Evolutionary conservation across 2,888 invertebrate species (phyloP), one percentile per base, ranked within the genome.

Genomic region (Pandemis corylana): DNA sequence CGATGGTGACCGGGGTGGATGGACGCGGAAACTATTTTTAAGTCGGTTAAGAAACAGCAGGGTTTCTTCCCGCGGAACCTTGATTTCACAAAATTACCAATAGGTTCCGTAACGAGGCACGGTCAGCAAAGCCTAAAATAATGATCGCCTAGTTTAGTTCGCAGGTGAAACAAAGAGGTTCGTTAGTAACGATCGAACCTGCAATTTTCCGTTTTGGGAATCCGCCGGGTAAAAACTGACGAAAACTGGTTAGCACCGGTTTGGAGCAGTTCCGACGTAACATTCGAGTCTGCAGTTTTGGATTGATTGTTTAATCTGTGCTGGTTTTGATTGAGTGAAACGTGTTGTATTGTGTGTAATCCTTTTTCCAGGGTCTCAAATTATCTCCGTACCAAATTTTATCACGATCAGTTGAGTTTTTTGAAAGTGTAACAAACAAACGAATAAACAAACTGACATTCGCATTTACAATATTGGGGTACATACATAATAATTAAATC

Each of bases 151-250:
- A 76, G 77, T 75, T 72, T 64, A 68, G 77, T 78, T 78, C 78
- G 79, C 87, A 90, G 89, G 88, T 89, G 87, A 84, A 88, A 92
- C 92, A 93, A 92, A 90, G 90, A 86, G 88, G 83, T 92, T 93
- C 91, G 92, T 93, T 93, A 93, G 89, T 6, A 46, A 64, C 73
- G 68, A 51, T 63, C 13, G 62, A 51, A 20, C 42, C 41, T 51
- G 65, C 61, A 61, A 74, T 70, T 74, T 70, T 66, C 69, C 51
- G 69, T 59, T 74, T 69, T 66, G 51, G 42, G 68, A 56, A 72
- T 68, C 46, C 41, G 72, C 51, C 28, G 28, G 28, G 28, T 53
- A 72, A 69, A 74, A 68, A 63, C 68, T 36, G 41, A 59, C 59
- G 7, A 59, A 62, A 72, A 62, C 67, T 7, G 36, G 51, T 51